A percentile compares a stretch with the other conserved stretches of the same genome.
These are phyloP conservation scores for Campoletis sonorensis DNA, from an alignment of 1,140 invertebrate genomes.

Conservation along the genomic window DNA sequence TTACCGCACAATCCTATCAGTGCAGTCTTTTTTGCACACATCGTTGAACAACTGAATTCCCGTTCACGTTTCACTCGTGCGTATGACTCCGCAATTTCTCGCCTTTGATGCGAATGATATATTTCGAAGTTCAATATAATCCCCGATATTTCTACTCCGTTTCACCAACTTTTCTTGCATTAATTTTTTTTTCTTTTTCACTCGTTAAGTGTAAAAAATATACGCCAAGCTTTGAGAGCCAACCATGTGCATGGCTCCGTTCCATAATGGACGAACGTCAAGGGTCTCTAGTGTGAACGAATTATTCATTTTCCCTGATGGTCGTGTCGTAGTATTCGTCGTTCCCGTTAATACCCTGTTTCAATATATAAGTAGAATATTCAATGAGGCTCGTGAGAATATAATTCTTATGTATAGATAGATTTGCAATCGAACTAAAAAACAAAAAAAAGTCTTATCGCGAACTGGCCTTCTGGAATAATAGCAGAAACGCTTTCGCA, in stretches of 20 bases:
- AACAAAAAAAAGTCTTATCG: not conserved
- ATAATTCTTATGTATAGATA: not conserved
- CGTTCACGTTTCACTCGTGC: not conserved
- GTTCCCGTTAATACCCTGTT: not conserved
- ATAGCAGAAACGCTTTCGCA: not conserved
- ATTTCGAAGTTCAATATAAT: not conserved
- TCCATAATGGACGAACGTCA: not conserved
- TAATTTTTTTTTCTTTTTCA: not conserved
- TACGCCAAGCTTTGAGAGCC: not conserved
- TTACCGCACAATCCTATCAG: too few relatives aligned
- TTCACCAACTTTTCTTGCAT: not conserved
- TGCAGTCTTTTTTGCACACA: too few relatives aligned
- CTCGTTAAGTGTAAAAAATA: not conserved
- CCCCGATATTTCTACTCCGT: not conserved
- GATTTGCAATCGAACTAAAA: not conserved
- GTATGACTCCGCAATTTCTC: not conserved
- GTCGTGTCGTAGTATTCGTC: not conserved
- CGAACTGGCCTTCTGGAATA: not conserved
- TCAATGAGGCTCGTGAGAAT: not conserved
- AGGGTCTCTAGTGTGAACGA: not conserved
- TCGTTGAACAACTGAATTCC: too few relatives aligned
- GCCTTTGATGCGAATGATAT: conserved; percentile 1
- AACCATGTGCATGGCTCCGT: not conserved
- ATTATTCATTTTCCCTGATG: not conserved
- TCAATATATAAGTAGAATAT: not conserved